A percentile compares a stretch with the other conserved stretches of the same genome.
Conservation (phyloP, 2,888 invertebrate genomes). For the Ectropis crepuscularia region DNA sequence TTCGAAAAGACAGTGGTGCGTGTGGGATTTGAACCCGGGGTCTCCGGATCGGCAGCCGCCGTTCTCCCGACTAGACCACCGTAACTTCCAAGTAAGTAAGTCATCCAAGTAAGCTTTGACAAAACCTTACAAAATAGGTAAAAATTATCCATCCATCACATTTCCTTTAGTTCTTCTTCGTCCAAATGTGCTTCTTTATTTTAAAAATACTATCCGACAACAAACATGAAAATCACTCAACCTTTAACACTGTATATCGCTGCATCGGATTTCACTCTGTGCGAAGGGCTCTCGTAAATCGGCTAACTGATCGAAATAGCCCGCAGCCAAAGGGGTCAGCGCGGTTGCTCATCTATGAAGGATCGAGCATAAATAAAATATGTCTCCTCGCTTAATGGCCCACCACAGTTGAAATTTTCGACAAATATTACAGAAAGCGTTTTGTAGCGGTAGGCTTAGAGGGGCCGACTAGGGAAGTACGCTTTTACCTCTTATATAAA, state of each 20-base stretch:
- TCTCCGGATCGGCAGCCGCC: no score
- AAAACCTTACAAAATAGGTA: no score
- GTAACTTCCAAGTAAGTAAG: no score
- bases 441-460: background rate
- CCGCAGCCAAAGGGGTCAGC: slow-evolving; percentile 20
- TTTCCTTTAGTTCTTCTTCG: no score
- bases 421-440: background rate
- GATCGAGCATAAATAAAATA: background rate
- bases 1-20: no score
- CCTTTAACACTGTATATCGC: slow-evolving; percentile 1
- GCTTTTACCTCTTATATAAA: background rate
- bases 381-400: background rate
- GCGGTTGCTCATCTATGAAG: slow-evolving; percentile 14
- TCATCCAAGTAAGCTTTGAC: no score
- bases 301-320: slow-evolving; percentile 27
- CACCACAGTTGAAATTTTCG: background rate
- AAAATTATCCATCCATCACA: no score
- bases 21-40: no score
- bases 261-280: background rate
- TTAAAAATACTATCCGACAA: background rate
- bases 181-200: no score
- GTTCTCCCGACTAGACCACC: no score
- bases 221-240: background rate
- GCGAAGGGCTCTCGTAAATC: slow-evolving; percentile 20
- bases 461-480: background rate